A percentile compares a stretch with the other conserved stretches of the same genome.
Conservation (phyloP, 2,797 vertebrate genomes). For the Myotis vivesi region DNA sequence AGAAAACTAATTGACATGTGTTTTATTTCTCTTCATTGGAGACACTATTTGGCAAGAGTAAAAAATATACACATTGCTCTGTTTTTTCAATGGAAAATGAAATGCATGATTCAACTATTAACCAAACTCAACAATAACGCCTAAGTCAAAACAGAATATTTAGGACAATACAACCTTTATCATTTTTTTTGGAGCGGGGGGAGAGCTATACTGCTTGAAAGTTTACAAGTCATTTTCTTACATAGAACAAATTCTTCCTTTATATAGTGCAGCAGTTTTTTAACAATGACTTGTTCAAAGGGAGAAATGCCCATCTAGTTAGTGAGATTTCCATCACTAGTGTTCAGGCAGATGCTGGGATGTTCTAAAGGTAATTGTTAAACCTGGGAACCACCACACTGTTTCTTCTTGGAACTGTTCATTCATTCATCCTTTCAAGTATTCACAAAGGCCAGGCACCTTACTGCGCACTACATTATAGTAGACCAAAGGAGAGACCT, state of each 20-base stretch:
- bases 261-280: background rate
- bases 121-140: background rate
- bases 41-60: background rate
- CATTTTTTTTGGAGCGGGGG: background rate
- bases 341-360: background rate
- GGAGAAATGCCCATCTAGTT: background rate
- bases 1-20: constrained; percentile 55
- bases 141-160: background rate
- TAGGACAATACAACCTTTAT: background rate
- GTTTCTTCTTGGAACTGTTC: background rate
- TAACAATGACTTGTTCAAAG: constrained; percentile 18
- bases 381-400: background rate
- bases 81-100: constrained; percentile 66
- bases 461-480: rapidly evolving
- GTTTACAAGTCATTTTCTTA: background rate
- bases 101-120: constrained; percentile 36
- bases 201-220: background rate
- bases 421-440: background rate
- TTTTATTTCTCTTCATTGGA: constrained; percentile 45
- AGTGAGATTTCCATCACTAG: background rate
- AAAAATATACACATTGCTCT: background rate
- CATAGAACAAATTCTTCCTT: background rate
- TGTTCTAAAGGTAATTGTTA: background rate
- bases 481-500: background rate
- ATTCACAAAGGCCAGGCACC: background rate